Evolutionary conservation across 2,797 vertebrate species (phyloP).

Genomic region (Trematomus bernacchii): DNA sequence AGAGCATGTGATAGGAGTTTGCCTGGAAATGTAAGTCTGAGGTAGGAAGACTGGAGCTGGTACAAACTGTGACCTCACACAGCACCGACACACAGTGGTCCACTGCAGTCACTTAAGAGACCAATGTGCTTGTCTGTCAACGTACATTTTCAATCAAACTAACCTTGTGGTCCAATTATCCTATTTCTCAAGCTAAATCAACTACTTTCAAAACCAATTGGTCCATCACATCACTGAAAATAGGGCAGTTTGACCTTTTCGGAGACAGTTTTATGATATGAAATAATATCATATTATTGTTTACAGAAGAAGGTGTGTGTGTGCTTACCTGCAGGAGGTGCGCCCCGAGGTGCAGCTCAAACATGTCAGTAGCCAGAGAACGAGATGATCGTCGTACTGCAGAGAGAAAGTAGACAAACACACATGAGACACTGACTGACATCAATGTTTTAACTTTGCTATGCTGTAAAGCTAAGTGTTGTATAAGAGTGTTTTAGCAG

Average conservation of each 20-base stretch:
- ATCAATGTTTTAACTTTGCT: not conserved
- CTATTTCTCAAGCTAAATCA: conserved; percentile 3
- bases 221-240: not conserved
- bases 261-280: too few relatives aligned
- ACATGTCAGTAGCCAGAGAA: conserved; percentile 88
- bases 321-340: conserved; percentile 91
- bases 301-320: not conserved
- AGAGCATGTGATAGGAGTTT: conserved; percentile 32
- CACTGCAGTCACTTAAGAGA: not conserved
- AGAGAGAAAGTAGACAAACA: conserved; percentile 49
- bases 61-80: conserved; percentile 23
- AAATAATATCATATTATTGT: not conserved
- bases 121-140: conserved; percentile 7
- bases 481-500: not conserved
- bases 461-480: not conserved
- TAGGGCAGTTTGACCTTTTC: not conserved
- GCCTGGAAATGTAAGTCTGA: conserved; percentile 44
- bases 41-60: conserved; percentile 14
- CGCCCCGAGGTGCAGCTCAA: conserved; percentile 92
- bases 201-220: not conserved
- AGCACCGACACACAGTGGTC: not conserved
- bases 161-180: conserved; percentile 1
- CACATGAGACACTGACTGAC: conserved; percentile 18
- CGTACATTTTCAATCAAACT: not conserved
- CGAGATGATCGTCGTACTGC: conserved; percentile 81